Conservation (phyloP, 2,888 invertebrate genomes). For the Cremastinae sp. region DNA sequence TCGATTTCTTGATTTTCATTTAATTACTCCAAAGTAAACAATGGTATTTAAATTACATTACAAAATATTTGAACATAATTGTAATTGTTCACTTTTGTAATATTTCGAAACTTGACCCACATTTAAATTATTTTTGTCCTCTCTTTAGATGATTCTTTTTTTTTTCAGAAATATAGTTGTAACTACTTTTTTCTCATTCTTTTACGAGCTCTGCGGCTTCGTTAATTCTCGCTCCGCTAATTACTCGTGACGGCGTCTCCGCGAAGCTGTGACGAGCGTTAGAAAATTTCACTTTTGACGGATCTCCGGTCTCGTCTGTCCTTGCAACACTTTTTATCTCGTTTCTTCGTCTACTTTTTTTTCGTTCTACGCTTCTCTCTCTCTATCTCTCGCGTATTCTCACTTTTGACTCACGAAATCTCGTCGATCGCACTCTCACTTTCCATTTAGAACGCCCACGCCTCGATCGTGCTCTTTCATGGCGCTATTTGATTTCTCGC, state of each 20-base stretch:
- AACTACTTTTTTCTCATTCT: background rate
- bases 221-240: background rate
- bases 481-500: background rate
- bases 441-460: conserved; percentile 36
- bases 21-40: no score
- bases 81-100: background rate
- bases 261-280: conserved; percentile 8
- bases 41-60: no score
- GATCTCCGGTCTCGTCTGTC: conserved; percentile 20
- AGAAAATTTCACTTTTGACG: conserved; percentile 46
- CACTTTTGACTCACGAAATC: conserved; percentile 16
- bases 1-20: no score
- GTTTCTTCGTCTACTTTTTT: no score
- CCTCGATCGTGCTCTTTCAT: conserved; percentile 21
- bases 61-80: no score
- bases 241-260: background rate
- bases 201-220: no score
- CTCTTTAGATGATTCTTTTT: background rate
- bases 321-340: conserved; percentile 47
- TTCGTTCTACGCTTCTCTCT: no score
- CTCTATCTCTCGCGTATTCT: no score
- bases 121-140: background rate
- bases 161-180: background rate
- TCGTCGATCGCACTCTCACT: conserved; percentile 48
- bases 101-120: no score